Conservation (phyloP, 2,888 invertebrate genomes). For the Augiades crinisus region DNA sequence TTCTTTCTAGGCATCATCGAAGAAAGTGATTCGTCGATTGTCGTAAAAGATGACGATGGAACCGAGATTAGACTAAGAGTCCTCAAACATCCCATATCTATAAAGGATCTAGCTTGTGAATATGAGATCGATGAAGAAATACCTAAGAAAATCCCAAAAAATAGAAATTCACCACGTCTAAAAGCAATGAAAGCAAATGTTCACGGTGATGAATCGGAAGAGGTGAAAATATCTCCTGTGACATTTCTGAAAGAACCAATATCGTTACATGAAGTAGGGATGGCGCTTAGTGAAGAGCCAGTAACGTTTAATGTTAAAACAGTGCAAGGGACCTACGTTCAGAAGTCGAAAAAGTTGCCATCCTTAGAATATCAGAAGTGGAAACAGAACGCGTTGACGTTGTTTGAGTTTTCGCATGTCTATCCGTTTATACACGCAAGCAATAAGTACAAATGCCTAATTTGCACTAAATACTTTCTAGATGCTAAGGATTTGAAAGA, state of each 20-base stretch:
- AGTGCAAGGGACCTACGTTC: constrained; percentile 35
- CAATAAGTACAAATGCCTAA: constrained; percentile 61
- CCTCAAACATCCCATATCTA: constrained; percentile 52
- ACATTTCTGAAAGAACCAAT: constrained; percentile 50
- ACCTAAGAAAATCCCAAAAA: background rate
- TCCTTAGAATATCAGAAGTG: constrained; percentile 38
- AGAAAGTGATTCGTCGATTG: constrained; percentile 50
- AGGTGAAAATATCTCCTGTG: constrained; percentile 23
- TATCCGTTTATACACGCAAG: constrained; percentile 59
- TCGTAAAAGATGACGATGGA: constrained; percentile 54
- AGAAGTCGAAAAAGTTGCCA: constrained; percentile 27
- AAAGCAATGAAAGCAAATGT: background rate
- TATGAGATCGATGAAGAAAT: constrained; percentile 23
- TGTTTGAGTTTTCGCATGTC: constrained; percentile 57
- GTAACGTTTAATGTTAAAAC: constrained; percentile 45
- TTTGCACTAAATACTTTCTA: constrained; percentile 50
- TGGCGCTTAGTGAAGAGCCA: constrained; percentile 24
- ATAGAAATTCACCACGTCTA: constrained; percentile 1
- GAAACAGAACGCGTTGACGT: constrained; percentile 52
- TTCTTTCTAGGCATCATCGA: constrained; percentile 62
- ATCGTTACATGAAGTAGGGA: constrained; percentile 40
- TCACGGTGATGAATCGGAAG: background rate
- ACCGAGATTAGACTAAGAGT: constrained; percentile 47
- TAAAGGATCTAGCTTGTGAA: constrained; percentile 45
- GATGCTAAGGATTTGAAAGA: constrained; percentile 47